Evolutionary conservation across 2,797 vertebrate species (phyloP), one percentile per base, ranked within the genome.

Genomic region (Acridotheres tristis): DNA sequence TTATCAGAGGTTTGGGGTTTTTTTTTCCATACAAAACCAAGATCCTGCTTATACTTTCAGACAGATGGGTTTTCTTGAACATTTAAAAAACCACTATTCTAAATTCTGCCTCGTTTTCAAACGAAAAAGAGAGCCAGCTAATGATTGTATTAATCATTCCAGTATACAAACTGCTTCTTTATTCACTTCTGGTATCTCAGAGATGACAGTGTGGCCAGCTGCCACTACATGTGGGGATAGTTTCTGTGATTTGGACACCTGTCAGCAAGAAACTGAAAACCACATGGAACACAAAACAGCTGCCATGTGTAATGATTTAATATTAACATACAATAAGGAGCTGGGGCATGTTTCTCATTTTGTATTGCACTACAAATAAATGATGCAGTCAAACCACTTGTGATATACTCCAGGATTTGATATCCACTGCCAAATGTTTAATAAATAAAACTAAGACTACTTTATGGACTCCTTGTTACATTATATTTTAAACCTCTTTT

Each of bases 211-310:
- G 83, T 88, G 81, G 76, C 95, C 96, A 96, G 93, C 91, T 97
- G 96, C 89, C 57, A 43, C 80, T 94, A 67, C 61, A 63, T 91
- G 92, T 91, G 85, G 80, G 71, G 66, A 91, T 90, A 88, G 71
- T 94, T 95, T 91, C 71, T 96, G 85, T 94, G 94, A 91, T 93
- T 81, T 81, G 85, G 88, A 94, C 96, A 97, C 89, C 95, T 96
- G 95, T 97, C 93, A 86, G 88, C 71, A 84, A 82, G 96, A 96
- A 97, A 96, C 91, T 76, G 89, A 95, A 95, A 97, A 86, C 95
- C 91, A 88, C 63, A 86, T 4, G 13, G 80, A 91, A 76, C 63
- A 76, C 75, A 90, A 88, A 96, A 50, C 96, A 96, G 95, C 95
- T 97, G 94, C 57, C 15, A 1, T n/a, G 36, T 51, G 45, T 90